phyloP scores from a whole-genome alignment of 2,797 vertebrate genomes.

The Micromesistius poutassou region DNA sequence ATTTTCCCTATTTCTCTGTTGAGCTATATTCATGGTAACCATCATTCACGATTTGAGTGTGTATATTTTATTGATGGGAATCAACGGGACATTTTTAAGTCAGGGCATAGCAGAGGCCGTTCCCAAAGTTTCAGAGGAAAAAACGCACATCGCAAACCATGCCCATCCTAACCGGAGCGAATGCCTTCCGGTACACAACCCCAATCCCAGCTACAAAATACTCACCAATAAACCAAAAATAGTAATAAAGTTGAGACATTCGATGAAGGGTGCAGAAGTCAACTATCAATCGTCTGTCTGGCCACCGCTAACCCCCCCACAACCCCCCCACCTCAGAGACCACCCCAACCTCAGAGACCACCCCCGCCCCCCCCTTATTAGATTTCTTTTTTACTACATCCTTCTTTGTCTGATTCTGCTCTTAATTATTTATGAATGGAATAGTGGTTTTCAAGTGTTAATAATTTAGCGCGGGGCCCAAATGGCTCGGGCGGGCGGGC shows the following conservation, averaged over 20 bases:
- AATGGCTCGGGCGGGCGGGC: constrained; percentile 65
- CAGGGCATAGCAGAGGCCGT: constrained; percentile 42
- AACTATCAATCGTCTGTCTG: no score
- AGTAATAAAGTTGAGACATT: no score
- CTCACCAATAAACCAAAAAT: no score
- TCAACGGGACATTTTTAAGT: constrained; percentile 37
- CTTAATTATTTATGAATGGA: constrained; percentile 84
- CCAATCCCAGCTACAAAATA: constrained; percentile 44
- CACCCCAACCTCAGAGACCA: constrained; percentile 1
- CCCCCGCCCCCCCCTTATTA: background rate
- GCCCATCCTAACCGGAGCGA: no score
- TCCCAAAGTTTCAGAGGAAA: constrained; percentile 19
- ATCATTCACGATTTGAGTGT: background rate
- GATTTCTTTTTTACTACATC: constrained; percentile 40
- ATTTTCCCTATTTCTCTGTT: background rate
- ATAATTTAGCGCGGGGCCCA: constrained; percentile 77
- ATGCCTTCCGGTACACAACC: background rate
- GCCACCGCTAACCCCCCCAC: background rate
- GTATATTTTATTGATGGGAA: background rate
- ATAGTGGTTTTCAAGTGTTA: constrained; percentile 78
- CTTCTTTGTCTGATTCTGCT: constrained; percentile 58
- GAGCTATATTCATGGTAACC: background rate
- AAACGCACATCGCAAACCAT: no score
- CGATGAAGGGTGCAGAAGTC: no score
- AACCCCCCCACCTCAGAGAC: background rate